Evolutionary conservation across 2,797 vertebrate species (phyloP).

Genomic region (Lemur catta): DNA sequence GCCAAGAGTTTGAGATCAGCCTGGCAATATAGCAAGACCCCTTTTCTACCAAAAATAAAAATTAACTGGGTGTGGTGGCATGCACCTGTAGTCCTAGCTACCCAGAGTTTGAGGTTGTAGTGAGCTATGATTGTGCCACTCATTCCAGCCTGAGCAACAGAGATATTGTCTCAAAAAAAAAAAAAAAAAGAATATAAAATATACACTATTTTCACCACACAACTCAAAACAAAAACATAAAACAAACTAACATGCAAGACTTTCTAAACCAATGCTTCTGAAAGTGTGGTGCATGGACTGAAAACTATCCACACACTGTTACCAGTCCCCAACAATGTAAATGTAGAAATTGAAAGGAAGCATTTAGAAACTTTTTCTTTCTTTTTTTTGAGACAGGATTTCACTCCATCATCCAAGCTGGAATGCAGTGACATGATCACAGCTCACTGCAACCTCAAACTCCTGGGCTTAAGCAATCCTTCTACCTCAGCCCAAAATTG

Average conservation of each 20-base stretch:
- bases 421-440: neutral
- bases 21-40: neutral
- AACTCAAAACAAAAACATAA: conserved; percentile 5
- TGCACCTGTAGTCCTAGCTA: neutral
- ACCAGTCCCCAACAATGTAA: neutral
- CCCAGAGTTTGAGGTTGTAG: neutral
- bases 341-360: neutral
- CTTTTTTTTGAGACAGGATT: neutral
- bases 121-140: neutral
- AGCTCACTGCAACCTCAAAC: neutral
- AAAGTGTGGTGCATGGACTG: neutral
- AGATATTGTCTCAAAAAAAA: neutral
- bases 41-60: neutral
- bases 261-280: neutral
- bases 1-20: neutral
- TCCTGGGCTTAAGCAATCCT: neutral
- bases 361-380: neutral
- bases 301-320: neutral
- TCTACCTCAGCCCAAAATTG: neutral
- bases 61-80: neutral
- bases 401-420: neutral
- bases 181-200: neutral
- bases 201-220: neutral
- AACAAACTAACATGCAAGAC: neutral
- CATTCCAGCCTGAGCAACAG: neutral